Percentiles rank a stretch among this genome's conserved stretches.
Conservation (phyloP, 2,888 invertebrate genomes). For the Aleiodes alternator region DNA sequence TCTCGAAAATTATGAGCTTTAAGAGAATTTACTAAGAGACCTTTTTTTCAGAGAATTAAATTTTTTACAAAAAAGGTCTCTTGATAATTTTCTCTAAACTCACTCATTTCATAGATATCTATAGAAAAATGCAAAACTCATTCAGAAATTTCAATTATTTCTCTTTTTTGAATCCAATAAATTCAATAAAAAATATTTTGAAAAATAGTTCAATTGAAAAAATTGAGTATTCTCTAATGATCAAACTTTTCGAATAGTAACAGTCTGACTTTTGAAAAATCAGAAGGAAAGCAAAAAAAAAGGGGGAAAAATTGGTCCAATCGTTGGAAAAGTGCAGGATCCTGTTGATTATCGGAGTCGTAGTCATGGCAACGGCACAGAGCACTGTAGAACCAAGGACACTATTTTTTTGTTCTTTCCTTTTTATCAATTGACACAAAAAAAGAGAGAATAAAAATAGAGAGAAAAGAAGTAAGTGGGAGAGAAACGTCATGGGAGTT, state of each 20-base stretch:
- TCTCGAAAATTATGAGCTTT: too few relatives aligned
- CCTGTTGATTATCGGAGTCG: constrained; percentile 61
- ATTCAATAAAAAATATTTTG: too few relatives aligned
- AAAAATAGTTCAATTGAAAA: too few relatives aligned
- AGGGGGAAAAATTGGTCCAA: constrained; percentile 44
- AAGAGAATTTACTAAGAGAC: too few relatives aligned
- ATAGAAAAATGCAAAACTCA: too few relatives aligned
- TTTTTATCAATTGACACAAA: constrained; percentile 30
- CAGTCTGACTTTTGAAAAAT: constrained; percentile 1
- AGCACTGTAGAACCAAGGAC: constrained; percentile 57
- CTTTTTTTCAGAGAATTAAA: too few relatives aligned
- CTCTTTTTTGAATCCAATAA: too few relatives aligned
- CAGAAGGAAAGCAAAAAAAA: neutral
- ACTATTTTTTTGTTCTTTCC: constrained; percentile 9
- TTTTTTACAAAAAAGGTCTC: too few relatives aligned
- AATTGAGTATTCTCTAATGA: neutral
- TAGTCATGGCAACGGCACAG: constrained; percentile 68
- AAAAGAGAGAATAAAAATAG: constrained; percentile 36
- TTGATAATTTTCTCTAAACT: too few relatives aligned
- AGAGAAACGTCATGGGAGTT: constrained; percentile 40
- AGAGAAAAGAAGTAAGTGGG: constrained; percentile 37
- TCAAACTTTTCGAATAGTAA: neutral
- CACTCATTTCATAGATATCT: too few relatives aligned
- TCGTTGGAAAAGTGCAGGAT: constrained; percentile 46
- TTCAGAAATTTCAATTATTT: too few relatives aligned